Conservation (phyloP, 2,888 invertebrate genomes). For the Hirtodrosophila alboralis region DNA sequence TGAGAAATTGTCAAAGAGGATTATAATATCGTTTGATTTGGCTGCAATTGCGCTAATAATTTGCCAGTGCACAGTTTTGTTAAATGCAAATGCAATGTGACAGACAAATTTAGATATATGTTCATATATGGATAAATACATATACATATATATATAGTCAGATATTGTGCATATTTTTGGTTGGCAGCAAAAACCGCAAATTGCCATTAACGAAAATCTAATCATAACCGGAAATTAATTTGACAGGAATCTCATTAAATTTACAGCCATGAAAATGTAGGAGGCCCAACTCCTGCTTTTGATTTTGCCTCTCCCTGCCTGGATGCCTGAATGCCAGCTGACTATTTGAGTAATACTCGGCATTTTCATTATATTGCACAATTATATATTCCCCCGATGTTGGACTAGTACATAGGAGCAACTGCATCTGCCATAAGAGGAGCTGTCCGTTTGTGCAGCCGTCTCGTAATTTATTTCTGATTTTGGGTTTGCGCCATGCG, state of each 20-base stretch:
- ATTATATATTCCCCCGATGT: conserved; percentile 40
- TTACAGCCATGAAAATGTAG: conserved; percentile 75
- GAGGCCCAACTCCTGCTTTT: not conserved
- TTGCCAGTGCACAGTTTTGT: conserved; percentile 49
- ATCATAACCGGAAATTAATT: conserved; percentile 85
- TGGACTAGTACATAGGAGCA: conserved; percentile 36
- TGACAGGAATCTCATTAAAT: conserved; percentile 85
- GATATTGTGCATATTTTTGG: conserved; percentile 53
- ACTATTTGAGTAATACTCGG: conserved; percentile 75
- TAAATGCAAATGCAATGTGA: conserved; percentile 53
- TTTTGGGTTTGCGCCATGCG: conserved; percentile 71
- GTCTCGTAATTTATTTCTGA: conserved; percentile 70
- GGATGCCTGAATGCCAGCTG: conserved; percentile 43
- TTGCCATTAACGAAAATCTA: conserved; percentile 84
- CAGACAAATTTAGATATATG: conserved; percentile 34
- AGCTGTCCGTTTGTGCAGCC: not conserved
- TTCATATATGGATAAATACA: conserved; percentile 5
- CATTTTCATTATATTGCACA: conserved; percentile 78
- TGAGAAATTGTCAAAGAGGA: not conserved
- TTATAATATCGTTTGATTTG: conserved; percentile 7
- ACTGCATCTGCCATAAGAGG: conserved; percentile 61
- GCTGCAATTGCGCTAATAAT: conserved; percentile 49
- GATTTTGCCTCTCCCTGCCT: no score
- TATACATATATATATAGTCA: conserved; percentile 3
- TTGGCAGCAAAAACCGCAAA: conserved; percentile 82